Evolutionary conservation across 2,888 invertebrate species (phyloP).

Genomic region (Apocheima hispidaria): DNA sequence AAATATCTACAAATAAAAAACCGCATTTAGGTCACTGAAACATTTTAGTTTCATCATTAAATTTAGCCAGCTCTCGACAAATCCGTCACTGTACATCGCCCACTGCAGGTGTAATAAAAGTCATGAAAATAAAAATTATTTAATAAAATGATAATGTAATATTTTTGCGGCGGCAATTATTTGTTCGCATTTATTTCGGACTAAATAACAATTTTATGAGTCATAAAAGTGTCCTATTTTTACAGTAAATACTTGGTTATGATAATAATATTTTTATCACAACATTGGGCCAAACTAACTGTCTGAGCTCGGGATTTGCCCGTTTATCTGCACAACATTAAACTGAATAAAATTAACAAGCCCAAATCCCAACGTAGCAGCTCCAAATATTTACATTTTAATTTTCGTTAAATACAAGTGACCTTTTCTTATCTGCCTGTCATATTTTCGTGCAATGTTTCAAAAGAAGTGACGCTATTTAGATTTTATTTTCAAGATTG

Average conservation of each 20-base stretch:
- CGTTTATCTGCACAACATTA: slow-evolving; percentile 47
- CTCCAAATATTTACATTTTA: slow-evolving; percentile 27
- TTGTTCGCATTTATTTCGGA: background rate
- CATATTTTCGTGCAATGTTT: slow-evolving; percentile 12
- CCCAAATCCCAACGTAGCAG: slow-evolving; percentile 30
- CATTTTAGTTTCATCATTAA: too few relatives aligned
- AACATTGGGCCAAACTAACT: slow-evolving; percentile 39
- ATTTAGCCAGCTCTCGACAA: too few relatives aligned
- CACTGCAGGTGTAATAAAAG: background rate
- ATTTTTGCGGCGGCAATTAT: too few relatives aligned
- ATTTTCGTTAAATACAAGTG: slow-evolving; percentile 22
- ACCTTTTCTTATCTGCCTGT: slow-evolving; percentile 17
- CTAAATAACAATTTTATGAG: background rate
- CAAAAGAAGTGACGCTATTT: slow-evolving; percentile 1
- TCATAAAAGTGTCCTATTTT: slow-evolving; percentile 6
- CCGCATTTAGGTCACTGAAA: too few relatives aligned
- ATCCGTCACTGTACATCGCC: too few relatives aligned
- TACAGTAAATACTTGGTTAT: background rate
- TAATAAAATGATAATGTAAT: too few relatives aligned
- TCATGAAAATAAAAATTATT: background rate
- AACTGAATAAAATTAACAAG: slow-evolving; percentile 47
- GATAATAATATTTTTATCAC: slow-evolving; percentile 10
- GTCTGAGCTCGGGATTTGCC: slow-evolving; percentile 52
- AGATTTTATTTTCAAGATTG: slow-evolving; percentile 6
- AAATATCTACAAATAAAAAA: too few relatives aligned